Evolutionary conservation across 2,797 vertebrate species (phyloP).

Genomic region (Danionella dracula): DNA sequence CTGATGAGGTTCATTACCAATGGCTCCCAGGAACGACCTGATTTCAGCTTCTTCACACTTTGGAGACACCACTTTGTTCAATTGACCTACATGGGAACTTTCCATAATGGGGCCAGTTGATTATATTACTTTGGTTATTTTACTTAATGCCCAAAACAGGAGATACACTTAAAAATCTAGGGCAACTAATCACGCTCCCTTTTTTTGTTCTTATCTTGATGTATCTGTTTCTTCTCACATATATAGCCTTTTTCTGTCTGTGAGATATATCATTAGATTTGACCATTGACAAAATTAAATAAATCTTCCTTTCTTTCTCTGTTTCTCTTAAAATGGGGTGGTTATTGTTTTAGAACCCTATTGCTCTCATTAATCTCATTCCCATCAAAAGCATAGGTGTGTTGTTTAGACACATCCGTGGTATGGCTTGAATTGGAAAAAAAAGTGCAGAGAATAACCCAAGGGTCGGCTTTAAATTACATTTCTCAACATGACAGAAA

Average conservation of each 20-base stretch:
- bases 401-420: constrained; percentile 65
- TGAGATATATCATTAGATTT: constrained; percentile 49
- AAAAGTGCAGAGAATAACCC: constrained; percentile 53
- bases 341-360: constrained; percentile 44
- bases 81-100: constrained; percentile 59
- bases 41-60: constrained; percentile 52
- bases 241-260: constrained; percentile 25
- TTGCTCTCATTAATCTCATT: constrained; percentile 45
- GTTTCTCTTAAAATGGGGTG: constrained; percentile 1
- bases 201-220: constrained; percentile 52
- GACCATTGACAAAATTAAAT: constrained; percentile 50
- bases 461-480: constrained; percentile 72
- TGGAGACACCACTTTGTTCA: constrained; percentile 54
- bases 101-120: constrained; percentile 57
- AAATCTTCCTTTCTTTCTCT: constrained; percentile 17
- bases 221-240: constrained; percentile 51
- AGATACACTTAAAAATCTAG: constrained; percentile 61
- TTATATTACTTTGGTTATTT: constrained; percentile 56
- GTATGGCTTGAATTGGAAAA: constrained; percentile 35
- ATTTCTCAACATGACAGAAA: constrained; percentile 70
- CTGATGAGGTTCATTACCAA: constrained; percentile 50
- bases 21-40: constrained; percentile 55
- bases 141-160: constrained; percentile 60
- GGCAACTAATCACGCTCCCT: constrained; percentile 53
- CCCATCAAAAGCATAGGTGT: constrained; percentile 41